These are phyloP conservation scores for Oscheius onirici DNA, from an alignment of 2,888 invertebrate genomes.

Conservation along the genomic window DNA sequence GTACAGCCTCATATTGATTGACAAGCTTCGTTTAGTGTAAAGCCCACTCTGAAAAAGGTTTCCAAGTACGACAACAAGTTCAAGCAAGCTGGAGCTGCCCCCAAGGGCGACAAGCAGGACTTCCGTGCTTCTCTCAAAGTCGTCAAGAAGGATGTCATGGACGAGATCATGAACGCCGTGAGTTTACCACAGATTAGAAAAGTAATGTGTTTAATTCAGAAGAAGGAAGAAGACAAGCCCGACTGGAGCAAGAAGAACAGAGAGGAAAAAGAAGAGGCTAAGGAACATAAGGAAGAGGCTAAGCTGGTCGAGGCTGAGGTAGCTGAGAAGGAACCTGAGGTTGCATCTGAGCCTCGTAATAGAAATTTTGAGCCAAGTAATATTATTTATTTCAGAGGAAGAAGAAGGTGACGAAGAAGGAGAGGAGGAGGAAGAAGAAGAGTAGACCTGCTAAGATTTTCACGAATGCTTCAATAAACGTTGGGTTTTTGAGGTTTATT, in stretches of 20 bases:
- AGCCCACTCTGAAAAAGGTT: conserved; percentile 86
- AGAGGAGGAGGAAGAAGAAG: conserved; percentile 41
- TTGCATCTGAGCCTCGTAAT: conserved; percentile 20
- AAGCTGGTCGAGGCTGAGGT: conserved; percentile 38
- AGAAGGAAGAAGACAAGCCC: conserved; percentile 70
- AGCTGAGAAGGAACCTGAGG: conserved; percentile 35
- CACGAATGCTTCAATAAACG: not conserved
- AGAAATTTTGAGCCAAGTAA: not conserved
- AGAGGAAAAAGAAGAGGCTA: conserved; percentile 29
- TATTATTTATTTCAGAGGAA: not conserved
- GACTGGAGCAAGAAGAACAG: conserved; percentile 68
- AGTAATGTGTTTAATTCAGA: conserved; percentile 38
- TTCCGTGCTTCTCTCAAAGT: conserved; percentile 94
- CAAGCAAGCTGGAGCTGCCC: conserved; percentile 54
- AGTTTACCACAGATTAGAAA: not conserved
- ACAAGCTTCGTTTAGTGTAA: conserved; percentile 54
- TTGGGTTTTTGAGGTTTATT: conserved; percentile 1
- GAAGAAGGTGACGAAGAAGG: conserved; percentile 36
- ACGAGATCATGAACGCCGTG: conserved; percentile 51
- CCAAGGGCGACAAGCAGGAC: conserved; percentile 38
- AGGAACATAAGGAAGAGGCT: conserved; percentile 35
- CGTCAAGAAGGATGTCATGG: conserved; percentile 87
- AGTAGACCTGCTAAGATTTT: conserved; percentile 28
- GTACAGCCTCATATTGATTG: conserved; percentile 50
- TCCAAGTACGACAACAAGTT: conserved; percentile 97